These are phyloP conservation scores for Drosophila pallidifrons DNA, from an alignment of 1,140 invertebrate genomes.

Conservation along the genomic window DNA sequence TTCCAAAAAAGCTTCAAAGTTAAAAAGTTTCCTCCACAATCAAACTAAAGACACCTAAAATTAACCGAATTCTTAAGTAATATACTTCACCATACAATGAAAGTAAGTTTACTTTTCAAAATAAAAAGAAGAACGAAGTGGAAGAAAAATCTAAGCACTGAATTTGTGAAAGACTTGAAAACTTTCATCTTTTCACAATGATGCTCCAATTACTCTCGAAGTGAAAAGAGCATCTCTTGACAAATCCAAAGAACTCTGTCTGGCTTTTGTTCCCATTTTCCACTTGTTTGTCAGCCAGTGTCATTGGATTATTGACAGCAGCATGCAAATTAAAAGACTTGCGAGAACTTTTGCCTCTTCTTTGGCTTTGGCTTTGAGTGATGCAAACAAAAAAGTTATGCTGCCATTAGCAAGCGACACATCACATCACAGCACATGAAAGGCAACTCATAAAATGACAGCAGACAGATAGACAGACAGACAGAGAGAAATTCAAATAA, in stretches of 20 bases:
- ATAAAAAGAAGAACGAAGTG: no score
- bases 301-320: slow-evolving; percentile 23
- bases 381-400: slow-evolving; percentile 31
- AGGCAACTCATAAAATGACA: slow-evolving; percentile 40
- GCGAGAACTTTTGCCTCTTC: slow-evolving; percentile 26
- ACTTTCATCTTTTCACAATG: no score
- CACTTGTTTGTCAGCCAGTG: slow-evolving; percentile 10
- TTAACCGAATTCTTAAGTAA: no score
- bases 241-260: background rate
- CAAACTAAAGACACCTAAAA: no score
- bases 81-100: no score
- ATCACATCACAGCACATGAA: slow-evolving; percentile 34
- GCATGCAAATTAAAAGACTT: slow-evolving; percentile 38
- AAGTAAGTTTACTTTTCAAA: no score
- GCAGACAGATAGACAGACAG: slow-evolving; percentile 15
- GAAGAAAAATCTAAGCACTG: no score
- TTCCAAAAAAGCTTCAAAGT: no score
- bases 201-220: background rate
- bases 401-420: slow-evolving; percentile 41
- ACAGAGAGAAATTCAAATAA: slow-evolving; percentile 24
- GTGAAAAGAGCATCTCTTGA: no score
- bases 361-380: slow-evolving; percentile 27
- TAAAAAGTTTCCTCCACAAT: no score
- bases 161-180: no score
- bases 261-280: background rate